Evolutionary conservation across 23 tunicate species (phyloP), one percentile per base, ranked within the genome.

Genomic region (Oikopleura albicans): DNA sequence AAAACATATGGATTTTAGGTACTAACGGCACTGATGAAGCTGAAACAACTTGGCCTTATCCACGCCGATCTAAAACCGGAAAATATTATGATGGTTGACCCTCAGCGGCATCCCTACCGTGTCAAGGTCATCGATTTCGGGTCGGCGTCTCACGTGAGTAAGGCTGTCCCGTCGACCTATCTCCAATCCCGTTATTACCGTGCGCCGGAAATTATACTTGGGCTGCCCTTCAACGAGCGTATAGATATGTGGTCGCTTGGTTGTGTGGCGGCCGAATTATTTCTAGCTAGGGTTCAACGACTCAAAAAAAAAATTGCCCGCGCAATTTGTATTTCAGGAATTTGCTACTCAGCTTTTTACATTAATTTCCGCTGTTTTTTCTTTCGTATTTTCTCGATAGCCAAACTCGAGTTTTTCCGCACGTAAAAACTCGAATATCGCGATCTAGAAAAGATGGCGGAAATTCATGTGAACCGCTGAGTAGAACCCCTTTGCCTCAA

Each of bases 181-280:
- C 86, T 93, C 40, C 98, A 93, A 83, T 89, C 94, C 1, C 83
- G 98, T 22, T 93, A 93, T 41, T 91, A 31, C 87, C 90, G 98
- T 75, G 98, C 98, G 35, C 98, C 98, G 0, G 98, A 93, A 76
- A 90, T 93, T 56, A 93, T 93, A 39, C 88, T 93, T 28, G 98
- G 98, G 4, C 88, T 93, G 27, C 89, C 91, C 39, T 93, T 93
- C 66, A 83, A 41, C 57, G 98, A 93, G 85, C 88, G 90, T 41
- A 93, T 93, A 40, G 98, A 93, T 87, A 93, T 93, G 98, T 93
- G 98, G 98, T 93, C 98, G 0, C 76, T 93, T 41, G 98, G 98
- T 31, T 93, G 98, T 63, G 98, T 93, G 36, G 98, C 86, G 0
- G 94, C 98, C 39, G 98, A 93, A 76, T 83, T 93, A 39, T 93